Conservation (phyloP, 2,113 vertebrate species). For the Crotophaga sulcirostris region DNA sequence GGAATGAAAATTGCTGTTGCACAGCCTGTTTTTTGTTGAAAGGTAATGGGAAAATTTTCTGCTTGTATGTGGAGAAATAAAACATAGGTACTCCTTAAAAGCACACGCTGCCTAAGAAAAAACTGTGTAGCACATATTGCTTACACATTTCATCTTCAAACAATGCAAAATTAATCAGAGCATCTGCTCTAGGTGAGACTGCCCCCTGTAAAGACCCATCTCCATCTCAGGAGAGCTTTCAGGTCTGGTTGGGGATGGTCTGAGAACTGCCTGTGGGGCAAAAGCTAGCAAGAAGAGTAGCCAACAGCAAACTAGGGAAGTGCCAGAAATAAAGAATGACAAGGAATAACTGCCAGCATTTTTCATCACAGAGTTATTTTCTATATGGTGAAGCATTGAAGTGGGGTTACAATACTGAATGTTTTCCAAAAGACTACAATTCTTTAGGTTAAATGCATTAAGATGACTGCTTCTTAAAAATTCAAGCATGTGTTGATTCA, state of each 20-base stretch:
- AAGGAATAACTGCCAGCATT: background rate
- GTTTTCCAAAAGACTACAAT: background rate
- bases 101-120: background rate
- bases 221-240: background rate
- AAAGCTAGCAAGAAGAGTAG: background rate
- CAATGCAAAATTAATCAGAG: background rate
- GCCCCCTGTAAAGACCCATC: background rate
- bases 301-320: background rate
- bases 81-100: background rate
- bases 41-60: constrained; percentile 3
- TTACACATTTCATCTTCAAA: background rate
- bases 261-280: background rate
- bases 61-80: background rate
- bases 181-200: background rate
- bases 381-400: background rate
- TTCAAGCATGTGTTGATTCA: fast-evolving
- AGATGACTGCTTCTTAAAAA: background rate
- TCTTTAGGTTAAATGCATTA: background rate
- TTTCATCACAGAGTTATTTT: background rate
- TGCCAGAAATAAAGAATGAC: background rate
- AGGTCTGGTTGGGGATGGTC: background rate
- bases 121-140: background rate
- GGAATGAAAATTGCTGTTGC: background rate
- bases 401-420: background rate
- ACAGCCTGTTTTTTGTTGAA: constrained; percentile 9